Conservation (phyloP, 1,140 invertebrate genomes). For the Cyrtorhinus lividipennis region DNA sequence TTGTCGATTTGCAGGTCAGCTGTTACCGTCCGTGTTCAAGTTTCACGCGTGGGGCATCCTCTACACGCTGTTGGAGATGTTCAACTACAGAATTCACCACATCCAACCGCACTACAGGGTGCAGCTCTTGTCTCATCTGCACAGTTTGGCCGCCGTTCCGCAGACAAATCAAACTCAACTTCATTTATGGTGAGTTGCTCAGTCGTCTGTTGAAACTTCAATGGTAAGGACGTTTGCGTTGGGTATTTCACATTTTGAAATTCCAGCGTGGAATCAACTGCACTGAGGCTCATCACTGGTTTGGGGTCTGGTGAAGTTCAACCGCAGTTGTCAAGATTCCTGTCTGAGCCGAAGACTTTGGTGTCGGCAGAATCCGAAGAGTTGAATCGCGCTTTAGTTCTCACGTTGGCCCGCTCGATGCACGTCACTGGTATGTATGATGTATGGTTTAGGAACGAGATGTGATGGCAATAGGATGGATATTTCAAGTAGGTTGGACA, state of each 20-base stretch:
- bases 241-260: no score
- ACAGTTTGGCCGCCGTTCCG: conserved; percentile 72
- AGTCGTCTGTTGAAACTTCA: not conserved
- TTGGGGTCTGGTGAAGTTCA: conserved; percentile 84
- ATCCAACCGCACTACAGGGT: conserved; percentile 90
- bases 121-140: conserved; percentile 75
- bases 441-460: no score
- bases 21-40: conserved; percentile 79
- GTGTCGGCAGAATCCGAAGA: conserved; percentile 90
- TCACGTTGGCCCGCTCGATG: conserved; percentile 85
- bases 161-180: conserved; percentile 91
- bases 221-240: no score
- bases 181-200: conserved; percentile 54
- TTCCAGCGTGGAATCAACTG: conserved; percentile 79
- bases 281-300: conserved; percentile 76
- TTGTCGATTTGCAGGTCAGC: no score
- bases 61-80: conserved; percentile 91
- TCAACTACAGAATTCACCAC: conserved; percentile 88
- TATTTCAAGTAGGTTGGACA: no score
- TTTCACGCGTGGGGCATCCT: conserved; percentile 87
- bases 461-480: no score
- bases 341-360: conserved; percentile 74
- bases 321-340: conserved; percentile 70
- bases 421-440: conserved; percentile 75
- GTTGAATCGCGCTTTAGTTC: conserved; percentile 75